A percentile compares a stretch with the other conserved stretches of the same genome.
phyloP scores from a whole-genome alignment of 2,888 invertebrate genomes.

The Phytoseiulus persimilis region DNA sequence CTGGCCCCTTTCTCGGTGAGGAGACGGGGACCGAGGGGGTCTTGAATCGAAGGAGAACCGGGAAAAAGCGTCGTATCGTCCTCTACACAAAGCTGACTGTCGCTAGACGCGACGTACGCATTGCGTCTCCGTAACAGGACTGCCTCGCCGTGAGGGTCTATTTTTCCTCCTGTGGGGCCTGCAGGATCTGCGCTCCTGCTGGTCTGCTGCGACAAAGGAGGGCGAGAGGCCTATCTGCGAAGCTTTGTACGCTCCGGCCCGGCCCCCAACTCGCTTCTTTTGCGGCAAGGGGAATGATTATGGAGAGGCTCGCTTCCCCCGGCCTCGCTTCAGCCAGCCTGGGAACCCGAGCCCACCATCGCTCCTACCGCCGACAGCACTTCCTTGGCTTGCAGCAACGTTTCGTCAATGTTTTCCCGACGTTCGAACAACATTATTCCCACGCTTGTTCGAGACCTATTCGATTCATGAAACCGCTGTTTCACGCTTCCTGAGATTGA shows the following conservation, averaged over 20 bases:
- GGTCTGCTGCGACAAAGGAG: slow-evolving; percentile 35
- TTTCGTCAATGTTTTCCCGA: background rate
- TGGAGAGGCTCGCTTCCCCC: background rate
- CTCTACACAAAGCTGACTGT: background rate
- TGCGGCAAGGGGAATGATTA: slow-evolving; percentile 16
- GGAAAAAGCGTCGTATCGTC: slow-evolving; percentile 5
- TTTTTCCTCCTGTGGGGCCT: slow-evolving; percentile 31
- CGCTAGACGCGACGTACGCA: background rate
- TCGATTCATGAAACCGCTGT: background rate
- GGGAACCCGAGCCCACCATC: background rate
- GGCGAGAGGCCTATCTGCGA: slow-evolving; percentile 37
- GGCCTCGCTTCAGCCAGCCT: background rate
- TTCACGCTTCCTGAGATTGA: background rate
- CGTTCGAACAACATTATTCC: background rate
- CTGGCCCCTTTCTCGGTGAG: background rate
- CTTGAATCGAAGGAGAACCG: background rate
- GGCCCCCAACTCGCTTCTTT: background rate
- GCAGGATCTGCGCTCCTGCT: background rate
- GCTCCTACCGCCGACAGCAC: background rate
- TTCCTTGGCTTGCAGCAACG: background rate
- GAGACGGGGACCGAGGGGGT: background rate
- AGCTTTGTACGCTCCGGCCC: slow-evolving; percentile 34
- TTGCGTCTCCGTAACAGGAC: background rate
- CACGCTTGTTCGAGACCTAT: background rate
- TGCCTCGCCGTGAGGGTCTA: slow-evolving; percentile 20